These are phyloP conservation scores for Ophiothrix spiculata DNA, from an alignment of 35 echinoderm and acorn worm genomes.

Conservation along the genomic window DNA sequence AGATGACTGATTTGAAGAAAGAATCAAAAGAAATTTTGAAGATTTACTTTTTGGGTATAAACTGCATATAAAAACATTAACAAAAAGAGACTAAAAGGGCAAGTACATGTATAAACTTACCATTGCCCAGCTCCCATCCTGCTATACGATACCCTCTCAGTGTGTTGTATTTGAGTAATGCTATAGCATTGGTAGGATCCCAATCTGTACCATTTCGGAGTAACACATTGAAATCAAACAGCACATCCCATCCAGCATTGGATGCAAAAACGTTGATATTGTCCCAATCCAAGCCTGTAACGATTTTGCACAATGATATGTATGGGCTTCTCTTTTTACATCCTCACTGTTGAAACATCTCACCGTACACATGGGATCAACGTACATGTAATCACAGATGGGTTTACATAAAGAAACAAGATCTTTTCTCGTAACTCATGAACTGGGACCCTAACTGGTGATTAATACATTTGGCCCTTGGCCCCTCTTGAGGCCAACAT, in stretches of 20 bases:
- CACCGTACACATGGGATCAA: too few relatives aligned
- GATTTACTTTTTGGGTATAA: not conserved
- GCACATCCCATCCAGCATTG: not conserved
- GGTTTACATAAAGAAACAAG: too few relatives aligned
- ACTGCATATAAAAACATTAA: not conserved
- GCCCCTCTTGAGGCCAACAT: too few relatives aligned
- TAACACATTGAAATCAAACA: conserved; percentile 22
- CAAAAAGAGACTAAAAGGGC: not conserved
- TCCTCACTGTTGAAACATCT: too few relatives aligned
- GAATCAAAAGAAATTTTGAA: too few relatives aligned
- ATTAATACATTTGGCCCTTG: too few relatives aligned
- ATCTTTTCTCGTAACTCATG: too few relatives aligned
- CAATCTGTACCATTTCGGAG: not conserved
- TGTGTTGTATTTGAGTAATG: conserved; percentile 8
- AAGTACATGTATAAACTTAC: conserved; percentile 11
- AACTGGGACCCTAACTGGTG: too few relatives aligned
- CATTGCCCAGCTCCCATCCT: conserved; percentile 28
- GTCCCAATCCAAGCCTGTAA: conserved; percentile 1
- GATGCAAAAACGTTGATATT: conserved; percentile 3
- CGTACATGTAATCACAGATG: too few relatives aligned
- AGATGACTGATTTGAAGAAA: too few relatives aligned
- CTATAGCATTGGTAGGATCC: conserved; percentile 12
- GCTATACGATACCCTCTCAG: not conserved
- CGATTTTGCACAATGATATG: too few relatives aligned
- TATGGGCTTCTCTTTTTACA: too few relatives aligned